Evolutionary conservation across 2,113 vertebrate species (phyloP).

Genomic region (Ptilorrhoa leucosticta): DNA sequence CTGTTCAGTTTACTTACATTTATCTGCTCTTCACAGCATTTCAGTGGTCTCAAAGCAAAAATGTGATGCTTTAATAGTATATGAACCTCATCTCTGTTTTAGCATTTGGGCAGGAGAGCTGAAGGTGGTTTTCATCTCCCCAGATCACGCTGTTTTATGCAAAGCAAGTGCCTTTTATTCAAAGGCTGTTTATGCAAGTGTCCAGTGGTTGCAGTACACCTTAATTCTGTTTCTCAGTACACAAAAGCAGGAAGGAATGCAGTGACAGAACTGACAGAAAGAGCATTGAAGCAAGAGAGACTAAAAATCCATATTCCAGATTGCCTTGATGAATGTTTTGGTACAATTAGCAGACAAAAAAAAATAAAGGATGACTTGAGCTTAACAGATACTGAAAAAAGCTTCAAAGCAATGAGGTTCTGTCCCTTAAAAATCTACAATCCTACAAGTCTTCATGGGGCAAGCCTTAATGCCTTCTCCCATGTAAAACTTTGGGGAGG

Average conservation of each 20-base stretch:
- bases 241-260: background rate
- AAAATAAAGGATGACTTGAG: background rate
- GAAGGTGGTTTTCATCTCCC: background rate
- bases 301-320: background rate
- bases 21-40: background rate
- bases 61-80: background rate
- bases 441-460: background rate
- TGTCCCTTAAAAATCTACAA: background rate
- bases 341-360: background rate
- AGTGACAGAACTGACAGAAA: background rate
- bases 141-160: background rate
- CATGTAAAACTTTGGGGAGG: background rate
- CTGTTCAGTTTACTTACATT: background rate
- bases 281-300: background rate
- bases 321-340: background rate
- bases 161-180: no score
- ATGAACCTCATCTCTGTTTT: background rate
- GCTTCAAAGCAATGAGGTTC: background rate
- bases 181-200: conserved; percentile 31
- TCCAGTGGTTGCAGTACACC: conserved; percentile 41
- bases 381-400: background rate
- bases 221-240: conserved; percentile 24
- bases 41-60: background rate
- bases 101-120: background rate
- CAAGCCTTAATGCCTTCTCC: background rate